phyloP scores from a whole-genome alignment of 2,113 vertebrate species.

The Spilogale gracilis region DNA sequence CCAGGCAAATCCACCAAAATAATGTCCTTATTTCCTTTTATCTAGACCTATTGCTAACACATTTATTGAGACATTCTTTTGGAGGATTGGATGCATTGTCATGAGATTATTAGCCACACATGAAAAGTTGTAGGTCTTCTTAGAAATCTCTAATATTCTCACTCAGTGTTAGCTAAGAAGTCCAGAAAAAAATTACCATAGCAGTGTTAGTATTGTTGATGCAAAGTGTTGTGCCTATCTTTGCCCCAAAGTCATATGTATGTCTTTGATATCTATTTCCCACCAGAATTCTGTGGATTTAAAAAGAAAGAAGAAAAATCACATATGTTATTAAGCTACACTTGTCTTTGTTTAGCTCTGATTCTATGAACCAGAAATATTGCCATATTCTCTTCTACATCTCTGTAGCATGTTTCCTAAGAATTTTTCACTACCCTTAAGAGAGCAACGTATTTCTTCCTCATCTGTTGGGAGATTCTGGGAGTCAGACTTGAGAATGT shows the following conservation, averaged over 20 bases:
- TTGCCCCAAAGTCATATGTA: not conserved
- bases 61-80: not conserved
- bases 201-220: not conserved
- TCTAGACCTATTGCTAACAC: not conserved
- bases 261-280: not conserved
- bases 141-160: conserved; percentile 37
- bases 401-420: not conserved
- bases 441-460: not conserved
- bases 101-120: conserved; percentile 13
- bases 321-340: not conserved
- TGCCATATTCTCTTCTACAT: not conserved
- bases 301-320: not conserved
- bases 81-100: not conserved
- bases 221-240: not conserved
- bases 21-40: not conserved
- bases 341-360: conserved; percentile 24
- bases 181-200: not conserved
- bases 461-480: not conserved
- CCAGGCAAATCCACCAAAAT: not conserved
- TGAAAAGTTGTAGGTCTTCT: not conserved
- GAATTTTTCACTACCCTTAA: not conserved
- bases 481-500: not conserved
- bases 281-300: not conserved
- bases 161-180: not conserved
- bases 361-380: not conserved